Percentiles rank a stretch among this genome's conserved stretches.
phyloP scores from a whole-genome alignment of 2,888 invertebrate genomes.

The Metallyticus violacea region DNA sequence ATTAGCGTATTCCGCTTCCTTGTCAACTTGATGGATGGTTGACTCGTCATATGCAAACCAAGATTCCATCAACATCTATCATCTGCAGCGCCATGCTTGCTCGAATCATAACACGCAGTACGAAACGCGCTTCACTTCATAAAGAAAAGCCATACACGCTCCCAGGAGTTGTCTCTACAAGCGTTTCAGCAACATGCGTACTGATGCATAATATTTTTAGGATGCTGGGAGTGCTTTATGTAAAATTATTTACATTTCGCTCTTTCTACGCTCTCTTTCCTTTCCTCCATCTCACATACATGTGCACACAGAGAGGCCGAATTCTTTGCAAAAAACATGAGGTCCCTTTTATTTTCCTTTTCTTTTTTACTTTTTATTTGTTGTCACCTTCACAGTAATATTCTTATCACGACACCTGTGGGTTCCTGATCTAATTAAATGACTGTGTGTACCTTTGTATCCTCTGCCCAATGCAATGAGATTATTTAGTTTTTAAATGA shows the following conservation, averaged over 20 bases:
- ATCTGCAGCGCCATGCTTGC: background rate
- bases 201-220: too few species aligned
- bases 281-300: background rate
- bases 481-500: too few species aligned
- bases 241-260: background rate
- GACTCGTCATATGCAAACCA: background rate
- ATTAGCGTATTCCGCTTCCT: background rate
- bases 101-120: too few species aligned
- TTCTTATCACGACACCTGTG: too few species aligned
- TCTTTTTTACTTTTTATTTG: background rate
- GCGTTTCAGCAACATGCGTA: too few species aligned
- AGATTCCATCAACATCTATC: background rate
- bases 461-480: too few species aligned
- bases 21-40: background rate
- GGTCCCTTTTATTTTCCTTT: background rate
- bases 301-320: background rate
- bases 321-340: background rate
- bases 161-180: too few species aligned
- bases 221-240: background rate
- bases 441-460: too few species aligned
- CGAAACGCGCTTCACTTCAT: background rate
- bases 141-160: background rate
- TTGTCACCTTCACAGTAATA: too few species aligned
- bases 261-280: background rate
- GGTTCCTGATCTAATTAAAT: too few species aligned